Base-by-base conservation (phyloP, 2,888 invertebrate genomes). In the Eilema caniola region DNA sequence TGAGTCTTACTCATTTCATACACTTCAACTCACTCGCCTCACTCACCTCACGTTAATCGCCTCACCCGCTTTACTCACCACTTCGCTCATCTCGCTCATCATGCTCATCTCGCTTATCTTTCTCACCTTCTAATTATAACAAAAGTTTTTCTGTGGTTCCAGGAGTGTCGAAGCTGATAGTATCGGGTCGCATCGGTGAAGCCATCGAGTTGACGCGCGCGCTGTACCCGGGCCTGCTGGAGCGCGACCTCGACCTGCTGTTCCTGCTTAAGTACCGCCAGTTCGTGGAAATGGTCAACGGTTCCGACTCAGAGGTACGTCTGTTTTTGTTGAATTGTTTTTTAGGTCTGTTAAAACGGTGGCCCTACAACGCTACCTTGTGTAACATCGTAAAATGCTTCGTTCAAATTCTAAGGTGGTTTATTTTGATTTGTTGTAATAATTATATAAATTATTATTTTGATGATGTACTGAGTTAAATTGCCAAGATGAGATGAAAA, bases 201-300 rank as follows among this genome's bases (percentile, higher is more conserved):
- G 99, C 99, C 76, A 98, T 99, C 88, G 98, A 98, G 88, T 95
- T 97, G 82, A 99, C 99, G 73, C 97, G 97, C 89, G 96, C 97
- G 85, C 96, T 98, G 81, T 99, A 99, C 95, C 99, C 99, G 5
- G 98, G 98, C n/a, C 96, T 99, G 75, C 95, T 99, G 88, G 99
- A 99, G 92, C 96, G 97, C 71, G 98, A 99, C 95, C 97, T 97
- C 83, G 98, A 99, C 93, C 96, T 99, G 85, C 96, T 98, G 90
- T 99, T 99, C 95, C 97, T 98, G 96, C 97, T 99, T 87, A 99
- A 99, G 95, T 99, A 99, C 90, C 97, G 99, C 76, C 99, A 99
- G 96, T 99, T 99, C 95, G 98, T 99, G 57, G 99, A 99, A 95
- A 99, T 99, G 99, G 98, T 99, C 80, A 98, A 98, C 92, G 98